Evolutionary conservation across 2,888 invertebrate species (phyloP), one percentile per base, ranked within the genome.

Genomic region (Hirudinaria manillensis): DNA sequence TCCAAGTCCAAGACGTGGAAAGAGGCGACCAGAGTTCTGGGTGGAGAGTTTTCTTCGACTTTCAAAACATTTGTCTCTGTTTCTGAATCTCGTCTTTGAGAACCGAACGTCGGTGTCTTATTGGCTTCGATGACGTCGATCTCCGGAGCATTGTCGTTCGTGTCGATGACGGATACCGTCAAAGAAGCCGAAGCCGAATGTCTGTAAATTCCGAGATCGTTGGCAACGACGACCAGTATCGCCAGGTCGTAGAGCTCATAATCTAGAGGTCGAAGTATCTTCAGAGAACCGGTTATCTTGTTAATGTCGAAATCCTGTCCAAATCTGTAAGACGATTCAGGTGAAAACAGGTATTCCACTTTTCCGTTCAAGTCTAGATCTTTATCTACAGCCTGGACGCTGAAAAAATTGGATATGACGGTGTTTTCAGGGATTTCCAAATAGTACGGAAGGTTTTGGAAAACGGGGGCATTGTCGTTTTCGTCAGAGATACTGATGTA

Each of bases 381-480:
- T 6, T 72, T 61, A 56, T 79, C 79, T 10, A n/a, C 7, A 27
- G 79, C 79, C 6, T 32, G 67, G 6, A 79, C 76, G 34, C 56
- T 70, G 19, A 75, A 27, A n/a, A 79, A 68, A 19, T 70, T 76
- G 2, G 72, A 76, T 3, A 74, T 27, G 27, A 24, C 36, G 16
- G 65, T 32, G 27, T 77, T 76, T 61, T 79, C 79, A 21, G 67
- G 53, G 29, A 79, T 75, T 19, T 65, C 29, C 21, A 78, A 70
- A 45, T 78, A 76, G 27, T 75, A 75, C 36, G 76, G 61, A 0
- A 66, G 27, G n/a, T 76, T 68, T 1, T 61, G 51, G 56, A 79
- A 79, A 51, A 56, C 51, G 2, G 79, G 79, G 61, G 72, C 53
- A 56, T 79, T 79, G 72, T 79, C 79, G 61, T 79, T 79, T 32